Evolutionary conservation across 2,888 invertebrate species (phyloP).

Genomic region (Ichneumoninae sp.): DNA sequence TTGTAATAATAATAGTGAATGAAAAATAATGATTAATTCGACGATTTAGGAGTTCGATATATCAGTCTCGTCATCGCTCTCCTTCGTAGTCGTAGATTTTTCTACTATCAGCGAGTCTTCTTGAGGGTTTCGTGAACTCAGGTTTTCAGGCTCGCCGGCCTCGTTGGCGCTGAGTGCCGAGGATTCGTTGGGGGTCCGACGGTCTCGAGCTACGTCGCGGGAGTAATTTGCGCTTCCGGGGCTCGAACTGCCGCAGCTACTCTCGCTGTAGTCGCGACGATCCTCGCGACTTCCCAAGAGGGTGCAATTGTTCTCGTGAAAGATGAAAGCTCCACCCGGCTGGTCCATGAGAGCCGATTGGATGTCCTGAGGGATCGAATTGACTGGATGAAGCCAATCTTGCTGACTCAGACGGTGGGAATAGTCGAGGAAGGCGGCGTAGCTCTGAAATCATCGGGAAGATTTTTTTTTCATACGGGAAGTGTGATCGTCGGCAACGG

Average conservation of each 20-base stretch:
- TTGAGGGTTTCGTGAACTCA: slow-evolving; percentile 45
- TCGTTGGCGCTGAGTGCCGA: slow-evolving; percentile 6
- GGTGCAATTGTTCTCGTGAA: slow-evolving; percentile 58
- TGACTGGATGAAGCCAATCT: slow-evolving; percentile 72
- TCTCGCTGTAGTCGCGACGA: slow-evolving; percentile 35
- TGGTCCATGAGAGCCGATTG: slow-evolving; percentile 69
- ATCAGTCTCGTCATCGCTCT: slow-evolving; percentile 7
- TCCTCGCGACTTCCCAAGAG: slow-evolving; percentile 1
- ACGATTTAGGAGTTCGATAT: slow-evolving; percentile 5
- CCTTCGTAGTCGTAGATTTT: slow-evolving; percentile 30
- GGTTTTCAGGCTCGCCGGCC: slow-evolving; percentile 56
- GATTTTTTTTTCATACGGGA: not conserved
- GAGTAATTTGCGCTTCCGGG: slow-evolving; percentile 36
- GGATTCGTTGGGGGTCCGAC: slow-evolving; percentile 7
- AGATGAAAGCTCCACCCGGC: slow-evolving; percentile 59
- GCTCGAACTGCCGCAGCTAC: slow-evolving; percentile 55
- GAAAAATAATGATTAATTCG: slow-evolving; percentile 9
- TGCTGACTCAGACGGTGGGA: slow-evolving; percentile 71
- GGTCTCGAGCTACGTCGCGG: slow-evolving; percentile 4
- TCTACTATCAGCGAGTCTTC: slow-evolving; percentile 7
- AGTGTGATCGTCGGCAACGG: no score
- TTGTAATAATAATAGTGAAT: no score
- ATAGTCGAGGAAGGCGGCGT: slow-evolving; percentile 74
- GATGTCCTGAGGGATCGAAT: slow-evolving; percentile 64
- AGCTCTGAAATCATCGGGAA: slow-evolving; percentile 71